phyloP scores from a whole-genome alignment of 1,140 invertebrate genomes.

The Lamellibrachia luymesi region DNA sequence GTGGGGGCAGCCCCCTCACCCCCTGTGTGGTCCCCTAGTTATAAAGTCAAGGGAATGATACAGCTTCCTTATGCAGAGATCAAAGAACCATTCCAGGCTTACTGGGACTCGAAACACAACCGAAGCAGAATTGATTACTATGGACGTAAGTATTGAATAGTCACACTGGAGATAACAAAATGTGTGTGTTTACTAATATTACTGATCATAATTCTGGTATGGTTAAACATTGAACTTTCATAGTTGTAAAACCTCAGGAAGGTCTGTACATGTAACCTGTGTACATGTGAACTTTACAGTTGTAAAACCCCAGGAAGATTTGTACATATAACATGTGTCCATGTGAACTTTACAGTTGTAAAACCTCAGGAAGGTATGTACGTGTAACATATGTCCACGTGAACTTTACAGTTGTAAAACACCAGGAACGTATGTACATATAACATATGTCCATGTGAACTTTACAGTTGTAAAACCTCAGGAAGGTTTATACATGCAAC shows the following conservation, averaged over 20 bases:
- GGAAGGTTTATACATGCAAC: no score
- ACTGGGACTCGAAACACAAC: constrained; percentile 73
- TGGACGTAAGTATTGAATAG: constrained; percentile 59
- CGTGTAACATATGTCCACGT: no score
- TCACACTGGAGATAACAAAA: neutral
- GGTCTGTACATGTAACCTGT: no score
- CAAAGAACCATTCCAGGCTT: constrained; percentile 78
- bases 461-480: neutral
- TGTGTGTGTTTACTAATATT: neutral
- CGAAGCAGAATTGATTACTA: constrained; percentile 91
- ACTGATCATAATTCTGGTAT: neutral
- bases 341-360: neutral
- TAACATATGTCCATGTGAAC: no score
- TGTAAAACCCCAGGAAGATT: no score
- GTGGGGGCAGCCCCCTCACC: constrained; percentile 1
- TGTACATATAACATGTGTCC: no score
- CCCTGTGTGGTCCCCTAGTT: neutral
- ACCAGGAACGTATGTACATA: no score
- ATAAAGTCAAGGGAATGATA: constrained; percentile 57
- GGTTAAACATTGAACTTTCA: neutral
- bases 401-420: no score
- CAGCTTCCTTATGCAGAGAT: constrained; percentile 91
- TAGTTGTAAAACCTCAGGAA: neutral
- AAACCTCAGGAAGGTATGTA: neutral
- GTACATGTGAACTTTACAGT: no score